Conservation (phyloP, 92 coral and sea anemone species). For the Virgularia gustaviana region DNA sequence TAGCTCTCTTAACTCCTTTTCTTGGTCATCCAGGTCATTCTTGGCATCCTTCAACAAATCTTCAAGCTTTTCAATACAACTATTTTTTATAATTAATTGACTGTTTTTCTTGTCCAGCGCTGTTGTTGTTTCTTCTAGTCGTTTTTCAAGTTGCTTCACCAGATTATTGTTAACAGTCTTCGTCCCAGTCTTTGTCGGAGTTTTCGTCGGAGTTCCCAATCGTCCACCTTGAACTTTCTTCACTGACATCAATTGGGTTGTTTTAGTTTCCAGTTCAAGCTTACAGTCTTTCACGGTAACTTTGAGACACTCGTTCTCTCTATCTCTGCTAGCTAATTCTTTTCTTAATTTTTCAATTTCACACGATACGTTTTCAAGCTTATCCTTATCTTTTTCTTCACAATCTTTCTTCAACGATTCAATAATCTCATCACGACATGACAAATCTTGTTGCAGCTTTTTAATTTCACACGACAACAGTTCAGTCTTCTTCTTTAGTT, state of each 20-base stretch:
- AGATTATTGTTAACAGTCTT: constrained; percentile 4
- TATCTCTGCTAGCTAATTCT: not conserved
- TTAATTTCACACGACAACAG: not conserved
- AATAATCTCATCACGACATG: too few relatives aligned
- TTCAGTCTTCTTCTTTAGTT: not conserved
- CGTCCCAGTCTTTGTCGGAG: too few relatives aligned
- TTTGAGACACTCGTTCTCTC: not conserved
- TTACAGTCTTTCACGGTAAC: constrained; percentile 13
- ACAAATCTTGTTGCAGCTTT: not conserved
- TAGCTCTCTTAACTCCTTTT: constrained; percentile 35
- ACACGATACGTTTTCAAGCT: not conserved
- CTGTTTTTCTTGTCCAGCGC: constrained; percentile 91
- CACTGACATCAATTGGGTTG: constrained; percentile 10
- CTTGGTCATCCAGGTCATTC: constrained; percentile 45
- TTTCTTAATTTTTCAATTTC: not conserved
- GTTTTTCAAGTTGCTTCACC: constrained; percentile 57
- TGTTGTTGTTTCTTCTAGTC: constrained; percentile 71
- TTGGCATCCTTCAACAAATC: constrained; percentile 53
- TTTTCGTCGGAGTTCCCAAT: constrained; percentile 4
- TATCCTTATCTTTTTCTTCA: not conserved
- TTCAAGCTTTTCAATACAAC: constrained; percentile 70
- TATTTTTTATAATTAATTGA: constrained; percentile 79
- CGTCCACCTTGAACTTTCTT: constrained; percentile 28
- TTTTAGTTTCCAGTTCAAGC: constrained; percentile 20
- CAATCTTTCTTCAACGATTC: not conserved